A percentile compares a stretch with the other conserved stretches of the same genome.
These are phyloP conservation scores for Trichonephila clavata DNA, from an alignment of 1,140 invertebrate species.

Conservation along the genomic window DNA sequence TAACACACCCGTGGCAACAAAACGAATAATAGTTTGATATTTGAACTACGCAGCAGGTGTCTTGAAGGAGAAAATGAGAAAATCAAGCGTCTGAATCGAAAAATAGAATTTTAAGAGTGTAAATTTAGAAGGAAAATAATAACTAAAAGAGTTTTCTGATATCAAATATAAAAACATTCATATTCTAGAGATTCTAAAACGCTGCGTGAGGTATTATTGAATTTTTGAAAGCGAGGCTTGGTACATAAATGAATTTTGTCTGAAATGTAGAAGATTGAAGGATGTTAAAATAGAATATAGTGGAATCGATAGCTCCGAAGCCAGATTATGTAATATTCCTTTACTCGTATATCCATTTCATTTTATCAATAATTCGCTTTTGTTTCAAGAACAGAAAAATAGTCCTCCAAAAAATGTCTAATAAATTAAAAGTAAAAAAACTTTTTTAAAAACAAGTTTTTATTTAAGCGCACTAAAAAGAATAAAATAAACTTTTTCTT, in stretches of 20 bases:
- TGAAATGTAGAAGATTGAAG: neutral
- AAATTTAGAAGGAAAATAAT: neutral
- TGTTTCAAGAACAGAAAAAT: neutral
- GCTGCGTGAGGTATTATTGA: conserved; percentile 1
- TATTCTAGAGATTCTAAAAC: neutral
- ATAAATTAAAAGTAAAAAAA: too few species aligned
- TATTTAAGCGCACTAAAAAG: too few species aligned
- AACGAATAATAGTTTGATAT: too few species aligned
- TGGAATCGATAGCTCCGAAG: neutral
- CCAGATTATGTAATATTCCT: neutral
- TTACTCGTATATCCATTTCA: neutral
- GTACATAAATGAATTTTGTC: neutral
- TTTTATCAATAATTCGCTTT: neutral
- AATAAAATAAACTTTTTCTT: too few species aligned
- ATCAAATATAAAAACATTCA: conserved; percentile 16
- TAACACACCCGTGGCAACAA: too few species aligned
- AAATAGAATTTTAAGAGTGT: conserved; percentile 33
- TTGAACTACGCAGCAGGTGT: too few species aligned
- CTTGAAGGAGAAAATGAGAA: too few species aligned
- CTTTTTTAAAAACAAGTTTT: too few species aligned
- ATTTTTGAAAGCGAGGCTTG: neutral
- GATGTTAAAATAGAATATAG: neutral
- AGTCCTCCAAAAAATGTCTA: neutral
- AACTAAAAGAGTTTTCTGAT: neutral
- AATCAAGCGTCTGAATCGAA: neutral